Evolutionary conservation across 2,113 vertebrate species (phyloP), one percentile per base, ranked within the genome.

Genomic region (Amphilophus citrinellus): DNA sequence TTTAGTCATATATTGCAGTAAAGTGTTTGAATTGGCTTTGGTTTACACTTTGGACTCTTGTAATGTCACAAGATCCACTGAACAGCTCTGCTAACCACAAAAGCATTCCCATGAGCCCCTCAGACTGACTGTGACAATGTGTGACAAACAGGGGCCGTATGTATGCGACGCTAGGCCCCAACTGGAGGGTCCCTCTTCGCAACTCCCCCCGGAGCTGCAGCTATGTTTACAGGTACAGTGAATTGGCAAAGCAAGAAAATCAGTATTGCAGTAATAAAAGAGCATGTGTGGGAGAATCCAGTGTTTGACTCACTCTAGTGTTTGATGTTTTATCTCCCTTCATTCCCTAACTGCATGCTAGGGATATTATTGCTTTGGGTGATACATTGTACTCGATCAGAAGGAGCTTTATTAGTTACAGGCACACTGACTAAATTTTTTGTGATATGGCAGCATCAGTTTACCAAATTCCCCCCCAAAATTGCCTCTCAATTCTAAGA

Each of bases 141-240:
- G 88, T 94, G 84, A 87, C 90, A 91, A 97, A 97, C 97, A 98
- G 98, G 96, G 97, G 97, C 85, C 98, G 98, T 84, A 96, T 99
- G 91, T 99, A 99, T 56, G 97, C 98, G 85, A 99, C 98, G 0
- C 96, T 99, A 94, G 98, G 98, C 76, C 98, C 98, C 89, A 99
- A 99, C 95, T 99, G 98, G 98, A 97, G 97, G 92, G 97, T 97
- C 85, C 97, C 98, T 0, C 96, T 97, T 80, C 96, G 96, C 91
- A 98, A 95, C 95, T 98, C 98, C 91, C 97, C 97, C 79, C 93
- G 98, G 90, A 97, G 96, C 91, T 96, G 93, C 92, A 97, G 97
- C 96, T 98, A 97, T 89, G 93, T 98, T 87, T 98, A 97, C 97
- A 98, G 98, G 98, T 99, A 97, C 84, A 87, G 65, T 89, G 63